Conservation (phyloP, 2,113 vertebrate species). For the Hylia prasina region DNA sequence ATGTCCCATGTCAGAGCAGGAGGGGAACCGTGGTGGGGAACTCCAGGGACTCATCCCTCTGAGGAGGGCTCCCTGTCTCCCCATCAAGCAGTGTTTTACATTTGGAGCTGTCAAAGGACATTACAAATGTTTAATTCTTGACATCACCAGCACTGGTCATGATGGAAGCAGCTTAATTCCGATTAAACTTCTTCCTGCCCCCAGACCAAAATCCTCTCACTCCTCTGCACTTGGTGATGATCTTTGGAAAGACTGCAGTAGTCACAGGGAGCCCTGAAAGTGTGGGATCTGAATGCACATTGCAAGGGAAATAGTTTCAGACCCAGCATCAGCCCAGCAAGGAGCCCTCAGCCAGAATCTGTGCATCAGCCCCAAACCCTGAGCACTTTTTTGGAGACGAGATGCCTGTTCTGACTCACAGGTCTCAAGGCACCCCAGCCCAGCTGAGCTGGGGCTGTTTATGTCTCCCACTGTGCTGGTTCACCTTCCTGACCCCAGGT, state of each 20-base stretch:
- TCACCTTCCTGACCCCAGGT: neutral
- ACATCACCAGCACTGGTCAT: neutral
- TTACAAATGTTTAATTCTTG: neutral
- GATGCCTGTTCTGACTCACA: neutral
- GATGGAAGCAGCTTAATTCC: neutral
- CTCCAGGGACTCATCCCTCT: neutral
- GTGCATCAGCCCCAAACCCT: neutral
- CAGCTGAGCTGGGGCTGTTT: neutral
- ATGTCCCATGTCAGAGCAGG: neutral
- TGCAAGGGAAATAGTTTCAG: neutral
- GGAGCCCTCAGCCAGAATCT: neutral
- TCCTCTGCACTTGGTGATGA: accelerated
- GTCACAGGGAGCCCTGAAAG: neutral
- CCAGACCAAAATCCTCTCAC: neutral
- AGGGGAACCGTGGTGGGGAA: neutral
- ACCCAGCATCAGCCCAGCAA: neutral
- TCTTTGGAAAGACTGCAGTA: neutral
- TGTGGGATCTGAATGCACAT: neutral
- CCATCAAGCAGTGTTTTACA: neutral
- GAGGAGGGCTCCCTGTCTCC: neutral
- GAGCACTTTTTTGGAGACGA: neutral
- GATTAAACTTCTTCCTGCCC: neutral
- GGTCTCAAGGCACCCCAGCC: neutral
- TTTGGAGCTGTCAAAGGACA: neutral
- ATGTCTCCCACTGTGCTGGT: neutral